phyloP scores from a whole-genome alignment of 2,113 vertebrate genomes.

The Sebastes schlegelii region DNA sequence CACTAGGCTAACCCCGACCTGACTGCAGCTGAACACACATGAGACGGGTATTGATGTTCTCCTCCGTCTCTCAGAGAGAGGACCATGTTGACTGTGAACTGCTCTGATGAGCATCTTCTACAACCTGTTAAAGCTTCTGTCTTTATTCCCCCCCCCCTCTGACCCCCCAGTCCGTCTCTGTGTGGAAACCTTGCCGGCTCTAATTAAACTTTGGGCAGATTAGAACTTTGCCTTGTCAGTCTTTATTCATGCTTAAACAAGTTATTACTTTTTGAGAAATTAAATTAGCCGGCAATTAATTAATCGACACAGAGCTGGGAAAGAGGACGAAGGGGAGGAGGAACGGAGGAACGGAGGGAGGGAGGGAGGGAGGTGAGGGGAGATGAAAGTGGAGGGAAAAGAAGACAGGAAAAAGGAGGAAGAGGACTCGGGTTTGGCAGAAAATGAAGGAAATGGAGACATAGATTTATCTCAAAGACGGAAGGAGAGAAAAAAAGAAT shows the following conservation, averaged over 20 bases:
- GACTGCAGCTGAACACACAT: no score
- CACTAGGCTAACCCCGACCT: no score
- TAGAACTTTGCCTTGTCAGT: constrained; percentile 86
- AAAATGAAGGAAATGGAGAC: constrained; percentile 59
- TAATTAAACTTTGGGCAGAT: constrained; percentile 87
- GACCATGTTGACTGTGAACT: not conserved
- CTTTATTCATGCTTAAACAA: constrained; percentile 86
- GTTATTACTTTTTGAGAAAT: constrained; percentile 87
- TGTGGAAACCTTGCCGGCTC: constrained; percentile 78
- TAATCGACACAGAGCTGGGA: constrained; percentile 81
- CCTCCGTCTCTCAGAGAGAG: no score
- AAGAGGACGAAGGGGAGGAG: constrained; percentile 58
- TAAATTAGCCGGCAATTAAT: constrained; percentile 88
- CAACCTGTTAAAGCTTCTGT: not conserved
- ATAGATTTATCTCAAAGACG: constrained; percentile 51
- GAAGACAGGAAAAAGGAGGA: not conserved
- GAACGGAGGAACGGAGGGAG: not conserved
- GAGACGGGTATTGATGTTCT: no score
- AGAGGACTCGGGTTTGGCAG: constrained; percentile 47
- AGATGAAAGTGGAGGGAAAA: constrained; percentile 19
- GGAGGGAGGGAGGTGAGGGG: not conserved
- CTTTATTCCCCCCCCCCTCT: not conserved
- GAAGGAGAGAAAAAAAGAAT: constrained; percentile 39
- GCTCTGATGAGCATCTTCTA: not conserved
- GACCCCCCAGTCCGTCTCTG: constrained; percentile 69